Percentiles rank a stretch among this genome's conserved stretches.
phyloP scores from a whole-genome alignment of 2,113 vertebrate species.

The Psophia crepitans region DNA sequence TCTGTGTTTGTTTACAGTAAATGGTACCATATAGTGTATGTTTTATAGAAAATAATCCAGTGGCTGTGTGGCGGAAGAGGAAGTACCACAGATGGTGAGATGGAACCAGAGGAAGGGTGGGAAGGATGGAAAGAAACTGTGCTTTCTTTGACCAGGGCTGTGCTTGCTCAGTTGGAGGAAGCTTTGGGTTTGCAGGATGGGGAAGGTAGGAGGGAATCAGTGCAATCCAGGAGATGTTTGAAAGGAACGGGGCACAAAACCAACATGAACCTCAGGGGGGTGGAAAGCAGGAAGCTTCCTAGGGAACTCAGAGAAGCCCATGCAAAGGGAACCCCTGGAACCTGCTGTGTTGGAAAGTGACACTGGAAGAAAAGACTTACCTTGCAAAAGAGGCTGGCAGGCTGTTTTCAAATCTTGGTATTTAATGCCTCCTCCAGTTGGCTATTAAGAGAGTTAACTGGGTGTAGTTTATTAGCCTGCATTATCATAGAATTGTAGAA shows the following conservation, averaged over 20 bases:
- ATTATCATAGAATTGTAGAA: too few relatives aligned
- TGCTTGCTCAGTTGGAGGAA: not conserved
- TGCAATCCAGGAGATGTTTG: not conserved
- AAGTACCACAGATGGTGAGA: not conserved
- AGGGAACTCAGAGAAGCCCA: not conserved
- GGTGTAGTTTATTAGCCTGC: not conserved
- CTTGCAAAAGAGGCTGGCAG: not conserved
- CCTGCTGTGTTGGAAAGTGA: not conserved
- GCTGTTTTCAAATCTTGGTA: not conserved
- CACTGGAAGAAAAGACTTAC: not conserved
- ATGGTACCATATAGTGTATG: not conserved
- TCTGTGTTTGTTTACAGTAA: not conserved
- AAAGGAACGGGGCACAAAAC: not conserved
- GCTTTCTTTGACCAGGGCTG: not conserved
- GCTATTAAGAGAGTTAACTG: not conserved
- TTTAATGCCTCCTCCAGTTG: not conserved
- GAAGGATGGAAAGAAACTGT: not conserved
- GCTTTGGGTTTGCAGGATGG: not conserved
- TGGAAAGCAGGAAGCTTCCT: not conserved
- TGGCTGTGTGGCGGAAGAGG: not conserved
- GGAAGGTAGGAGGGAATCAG: not conserved
- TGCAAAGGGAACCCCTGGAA: not conserved
- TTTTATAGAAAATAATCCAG: not conserved
- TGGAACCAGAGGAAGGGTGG: not conserved
- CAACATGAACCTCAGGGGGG: fast-evolving